phyloP scores from a whole-genome alignment of 2,113 vertebrate species.

The Protobothrops flavoviridis region DNA sequence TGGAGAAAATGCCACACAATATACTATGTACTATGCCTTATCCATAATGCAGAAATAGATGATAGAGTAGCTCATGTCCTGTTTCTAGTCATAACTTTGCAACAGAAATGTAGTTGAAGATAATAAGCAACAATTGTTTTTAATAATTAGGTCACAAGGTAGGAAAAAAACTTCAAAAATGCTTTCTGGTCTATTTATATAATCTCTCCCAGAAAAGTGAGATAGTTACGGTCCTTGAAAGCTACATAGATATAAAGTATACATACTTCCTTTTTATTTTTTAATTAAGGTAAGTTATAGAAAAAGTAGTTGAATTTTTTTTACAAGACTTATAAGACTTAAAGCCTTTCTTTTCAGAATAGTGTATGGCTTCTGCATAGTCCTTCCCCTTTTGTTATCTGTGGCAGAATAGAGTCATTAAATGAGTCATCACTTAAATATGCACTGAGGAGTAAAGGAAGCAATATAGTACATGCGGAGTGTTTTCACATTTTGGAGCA shows the following conservation, averaged over 20 bases:
- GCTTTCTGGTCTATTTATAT: slow-evolving; percentile 28
- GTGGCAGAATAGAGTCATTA: slow-evolving; percentile 32
- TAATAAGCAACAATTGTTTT: neutral
- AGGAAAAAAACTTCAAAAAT: slow-evolving; percentile 2
- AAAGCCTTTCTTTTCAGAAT: neutral
- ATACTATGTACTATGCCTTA: neutral
- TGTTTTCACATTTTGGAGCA: slow-evolving; percentile 44
- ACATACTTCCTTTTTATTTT: neutral
- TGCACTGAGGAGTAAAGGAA: slow-evolving; percentile 31
- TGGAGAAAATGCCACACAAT: neutral
- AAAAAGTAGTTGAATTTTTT: neutral
- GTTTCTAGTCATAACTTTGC: slow-evolving; percentile 2
- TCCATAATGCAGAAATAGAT: neutral
- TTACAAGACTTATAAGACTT: neutral
- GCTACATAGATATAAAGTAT: neutral
- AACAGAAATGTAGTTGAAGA: slow-evolving; percentile 3
- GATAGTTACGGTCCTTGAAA: neutral
- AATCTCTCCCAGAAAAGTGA: neutral
- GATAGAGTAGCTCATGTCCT: neutral
- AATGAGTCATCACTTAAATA: slow-evolving; percentile 56
- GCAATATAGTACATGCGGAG: slow-evolving; percentile 35
- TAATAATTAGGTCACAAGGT: slow-evolving; percentile 27
- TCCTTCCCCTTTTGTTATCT: slow-evolving; percentile 37
- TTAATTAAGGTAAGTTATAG: neutral
- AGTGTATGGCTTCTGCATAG: neutral